Conservation (phyloP, 2,888 invertebrate genomes). For the Uloborus plumipes region DNA sequence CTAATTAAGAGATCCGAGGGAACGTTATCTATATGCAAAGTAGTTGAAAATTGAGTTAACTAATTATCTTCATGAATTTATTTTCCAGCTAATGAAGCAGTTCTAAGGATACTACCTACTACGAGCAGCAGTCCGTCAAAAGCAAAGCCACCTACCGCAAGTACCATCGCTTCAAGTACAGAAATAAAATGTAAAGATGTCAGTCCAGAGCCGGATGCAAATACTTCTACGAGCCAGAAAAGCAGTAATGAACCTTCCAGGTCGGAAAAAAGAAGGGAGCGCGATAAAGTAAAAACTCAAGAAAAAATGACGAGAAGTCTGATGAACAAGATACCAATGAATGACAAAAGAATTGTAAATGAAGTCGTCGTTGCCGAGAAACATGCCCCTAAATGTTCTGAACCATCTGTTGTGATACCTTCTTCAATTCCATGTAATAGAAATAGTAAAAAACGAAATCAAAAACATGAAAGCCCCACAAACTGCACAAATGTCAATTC, state of each 20-base stretch:
- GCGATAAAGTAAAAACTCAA: constrained; percentile 41
- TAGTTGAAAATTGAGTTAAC: too few species aligned
- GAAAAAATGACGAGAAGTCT: constrained; percentile 53
- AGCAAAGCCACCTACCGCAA: constrained; percentile 6
- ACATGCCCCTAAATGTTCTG: constrained; percentile 21
- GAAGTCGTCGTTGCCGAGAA: constrained; percentile 45
- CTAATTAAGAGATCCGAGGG: too few species aligned
- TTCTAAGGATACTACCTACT: constrained; percentile 26
- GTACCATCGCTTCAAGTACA: not conserved
- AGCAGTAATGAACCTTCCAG: constrained; percentile 15
- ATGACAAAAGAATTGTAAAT: constrained; percentile 16
- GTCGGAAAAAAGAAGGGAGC: constrained; percentile 40
- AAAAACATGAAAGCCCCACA: constrained; percentile 34
- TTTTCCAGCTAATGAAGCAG: constrained; percentile 25
- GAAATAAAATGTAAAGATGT: constrained; percentile 31
- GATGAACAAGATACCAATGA: not conserved
- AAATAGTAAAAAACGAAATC: constrained; percentile 54
- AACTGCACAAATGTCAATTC: constrained; percentile 31
- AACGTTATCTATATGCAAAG: too few species aligned
- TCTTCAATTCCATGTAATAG: constrained; percentile 16
- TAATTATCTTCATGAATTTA: not conserved
- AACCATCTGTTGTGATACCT: constrained; percentile 29
- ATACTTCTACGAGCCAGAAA: constrained; percentile 2
- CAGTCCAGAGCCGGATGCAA: constrained; percentile 2
- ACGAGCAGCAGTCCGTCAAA: constrained; percentile 24